Percentiles rank a stretch among this genome's conserved stretches.
These are phyloP conservation scores for Drosophila sulfurigaster DNA, from an alignment of 1,140 invertebrate species.

Conservation along the genomic window DNA sequence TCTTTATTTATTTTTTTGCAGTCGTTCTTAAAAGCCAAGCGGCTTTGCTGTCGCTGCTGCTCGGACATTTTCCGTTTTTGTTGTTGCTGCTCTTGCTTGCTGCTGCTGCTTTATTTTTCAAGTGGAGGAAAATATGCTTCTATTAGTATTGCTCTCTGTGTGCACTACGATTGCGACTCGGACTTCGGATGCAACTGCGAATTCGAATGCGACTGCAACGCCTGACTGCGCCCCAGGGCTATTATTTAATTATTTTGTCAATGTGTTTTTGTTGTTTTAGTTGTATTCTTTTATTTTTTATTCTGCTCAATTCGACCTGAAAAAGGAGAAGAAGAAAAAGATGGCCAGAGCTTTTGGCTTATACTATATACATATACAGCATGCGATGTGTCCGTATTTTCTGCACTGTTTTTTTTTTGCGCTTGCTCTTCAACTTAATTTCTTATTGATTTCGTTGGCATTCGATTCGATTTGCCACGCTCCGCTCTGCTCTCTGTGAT, in stretches of 20 bases:
- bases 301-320: conserved; percentile 31
- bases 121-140: conserved; percentile 60
- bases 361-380: not conserved
- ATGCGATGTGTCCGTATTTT: conserved; percentile 9
- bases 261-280: conserved; percentile 35
- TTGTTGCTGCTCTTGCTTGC: conserved; percentile 27
- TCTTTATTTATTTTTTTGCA: conserved; percentile 13
- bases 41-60: conserved; percentile 40
- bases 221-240: conserved; percentile 56
- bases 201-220: conserved; percentile 40
- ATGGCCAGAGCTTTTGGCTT: conserved; percentile 25
- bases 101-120: conserved; percentile 42
- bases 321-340: conserved; percentile 21
- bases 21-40: conserved; percentile 66
- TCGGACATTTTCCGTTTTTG: conserved; percentile 45
- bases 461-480: conserved; percentile 38
- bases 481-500: conserved; percentile 25
- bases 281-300: too few species aligned
- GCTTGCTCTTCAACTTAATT: conserved; percentile 12
- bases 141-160: conserved; percentile 63
- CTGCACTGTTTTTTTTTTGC: not conserved
- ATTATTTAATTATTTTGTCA: conserved; percentile 81
- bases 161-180: not conserved
- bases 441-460: conserved; percentile 33
- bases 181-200: conserved; percentile 3